Conservation (phyloP, 2,797 vertebrate genomes). For the Sebastes steindachneri region DNA sequence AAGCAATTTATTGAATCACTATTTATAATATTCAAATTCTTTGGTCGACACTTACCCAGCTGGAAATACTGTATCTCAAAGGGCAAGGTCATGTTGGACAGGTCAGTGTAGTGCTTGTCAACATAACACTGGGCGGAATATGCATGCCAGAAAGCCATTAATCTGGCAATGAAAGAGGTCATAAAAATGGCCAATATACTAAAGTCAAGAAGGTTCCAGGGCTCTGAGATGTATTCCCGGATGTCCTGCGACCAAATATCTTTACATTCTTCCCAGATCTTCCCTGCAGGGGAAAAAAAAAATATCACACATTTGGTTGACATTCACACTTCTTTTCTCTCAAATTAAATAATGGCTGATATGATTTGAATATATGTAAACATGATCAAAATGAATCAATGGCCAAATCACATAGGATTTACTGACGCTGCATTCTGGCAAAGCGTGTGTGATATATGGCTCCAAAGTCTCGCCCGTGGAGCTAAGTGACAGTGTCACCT, state of each 20-base stretch:
- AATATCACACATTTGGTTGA: not conserved
- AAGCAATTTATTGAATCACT: not conserved
- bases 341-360: not conserved
- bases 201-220: conserved; percentile 98
- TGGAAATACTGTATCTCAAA: conserved; percentile 94
- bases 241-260: conserved; percentile 96
- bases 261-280: conserved; percentile 97
- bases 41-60: conserved; percentile 85
- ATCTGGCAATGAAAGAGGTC: conserved; percentile 93
- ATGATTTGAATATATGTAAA: not conserved
- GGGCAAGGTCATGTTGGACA: conserved; percentile 87
- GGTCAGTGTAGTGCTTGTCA: conserved; percentile 85
- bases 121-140: conserved; percentile 92
- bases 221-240: conserved; percentile 92
- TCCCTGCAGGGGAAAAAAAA: conserved; percentile 82
- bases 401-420: not conserved
- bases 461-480: not conserved
- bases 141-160: conserved; percentile 97
- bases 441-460: not conserved
- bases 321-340: not conserved
- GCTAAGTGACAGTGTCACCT: conserved; percentile 9
- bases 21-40: not conserved
- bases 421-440: not conserved
- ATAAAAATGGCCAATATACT: conserved; percentile 95
- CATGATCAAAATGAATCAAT: not conserved